phyloP scores from a whole-genome alignment of 35 echinoderm and acorn worm species.

The Apostichopus californicus region DNA sequence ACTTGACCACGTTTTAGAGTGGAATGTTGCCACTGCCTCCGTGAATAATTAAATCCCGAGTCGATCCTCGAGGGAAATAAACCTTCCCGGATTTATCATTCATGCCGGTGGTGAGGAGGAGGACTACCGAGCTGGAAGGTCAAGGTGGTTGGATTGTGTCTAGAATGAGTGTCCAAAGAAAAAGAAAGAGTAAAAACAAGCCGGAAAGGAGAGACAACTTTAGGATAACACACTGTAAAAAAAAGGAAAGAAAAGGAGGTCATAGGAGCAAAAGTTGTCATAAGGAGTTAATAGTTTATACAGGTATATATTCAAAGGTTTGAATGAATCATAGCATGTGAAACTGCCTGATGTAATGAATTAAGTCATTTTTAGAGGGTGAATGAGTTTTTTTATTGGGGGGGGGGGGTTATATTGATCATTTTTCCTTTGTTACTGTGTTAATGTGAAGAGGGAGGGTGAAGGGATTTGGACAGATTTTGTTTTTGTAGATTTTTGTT shows the following conservation, averaged over 20 bases:
- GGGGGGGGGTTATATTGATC: too few species aligned
- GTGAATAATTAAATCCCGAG: conserved; percentile 21
- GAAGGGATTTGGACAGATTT: too few species aligned
- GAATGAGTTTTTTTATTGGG: too few species aligned
- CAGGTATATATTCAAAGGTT: too few species aligned
- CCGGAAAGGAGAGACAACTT: background rate
- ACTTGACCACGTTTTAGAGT: background rate
- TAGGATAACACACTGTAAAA: background rate
- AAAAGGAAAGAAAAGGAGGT: background rate
- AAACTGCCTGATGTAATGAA: too few species aligned
- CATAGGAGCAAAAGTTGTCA: background rate
- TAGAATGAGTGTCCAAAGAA: background rate
- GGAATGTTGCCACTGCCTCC: conserved; percentile 22
- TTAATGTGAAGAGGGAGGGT: too few species aligned
- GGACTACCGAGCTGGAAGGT: background rate
- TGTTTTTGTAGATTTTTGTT: too few species aligned
- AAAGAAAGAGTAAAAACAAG: too few species aligned
- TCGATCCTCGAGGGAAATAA: conserved; percentile 4
- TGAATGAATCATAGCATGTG: too few species aligned
- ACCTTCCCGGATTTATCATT: background rate
- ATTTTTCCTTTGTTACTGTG: too few species aligned
- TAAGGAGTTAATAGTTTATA: too few species aligned
- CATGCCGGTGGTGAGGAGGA: background rate
- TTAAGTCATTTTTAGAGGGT: too few species aligned
- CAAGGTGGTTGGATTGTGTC: background rate